Evolutionary conservation across 1,140 invertebrate genomes (phyloP).

Genomic region (Nasonia giraulti): DNA sequence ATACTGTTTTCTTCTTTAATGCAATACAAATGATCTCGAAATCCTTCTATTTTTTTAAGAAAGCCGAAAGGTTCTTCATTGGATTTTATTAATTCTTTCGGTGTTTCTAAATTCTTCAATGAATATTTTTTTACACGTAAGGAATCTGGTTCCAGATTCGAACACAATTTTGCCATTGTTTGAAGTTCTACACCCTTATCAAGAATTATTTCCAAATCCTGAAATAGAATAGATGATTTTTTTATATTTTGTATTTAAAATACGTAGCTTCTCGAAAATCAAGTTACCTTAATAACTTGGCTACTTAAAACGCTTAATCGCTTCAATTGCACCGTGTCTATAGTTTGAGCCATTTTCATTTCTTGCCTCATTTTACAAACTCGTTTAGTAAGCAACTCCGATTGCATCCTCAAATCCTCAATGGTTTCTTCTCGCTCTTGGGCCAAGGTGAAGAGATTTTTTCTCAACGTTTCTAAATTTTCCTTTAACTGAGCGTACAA

Average conservation of each 20-base stretch:
- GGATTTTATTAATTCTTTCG: constrained; percentile 17
- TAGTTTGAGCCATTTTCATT: constrained; percentile 57
- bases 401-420: constrained; percentile 57
- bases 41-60: constrained; percentile 63
- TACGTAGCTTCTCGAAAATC: background rate
- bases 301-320: constrained; percentile 62
- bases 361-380: constrained; percentile 60
- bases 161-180: constrained; percentile 61
- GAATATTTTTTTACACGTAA: constrained; percentile 60
- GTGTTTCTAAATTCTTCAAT: constrained; percentile 49
- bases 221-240: constrained; percentile 44
- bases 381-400: constrained; percentile 55
- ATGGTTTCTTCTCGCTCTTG: constrained; percentile 58
- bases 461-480: constrained; percentile 61
- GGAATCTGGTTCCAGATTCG: constrained; percentile 59
- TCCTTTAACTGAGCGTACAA: constrained; percentile 58
- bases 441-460: constrained; percentile 54
- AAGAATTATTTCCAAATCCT: constrained; percentile 64
- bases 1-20: constrained; percentile 65
- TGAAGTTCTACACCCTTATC: constrained; percentile 60
- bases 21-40: constrained; percentile 68
- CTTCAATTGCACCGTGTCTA: constrained; percentile 64
- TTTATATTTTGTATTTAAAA: background rate
- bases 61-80: constrained; percentile 56
- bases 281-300: constrained; percentile 62